phyloP scores from a whole-genome alignment of 2,113 vertebrate genomes.

The Apteryx mantelli region DNA sequence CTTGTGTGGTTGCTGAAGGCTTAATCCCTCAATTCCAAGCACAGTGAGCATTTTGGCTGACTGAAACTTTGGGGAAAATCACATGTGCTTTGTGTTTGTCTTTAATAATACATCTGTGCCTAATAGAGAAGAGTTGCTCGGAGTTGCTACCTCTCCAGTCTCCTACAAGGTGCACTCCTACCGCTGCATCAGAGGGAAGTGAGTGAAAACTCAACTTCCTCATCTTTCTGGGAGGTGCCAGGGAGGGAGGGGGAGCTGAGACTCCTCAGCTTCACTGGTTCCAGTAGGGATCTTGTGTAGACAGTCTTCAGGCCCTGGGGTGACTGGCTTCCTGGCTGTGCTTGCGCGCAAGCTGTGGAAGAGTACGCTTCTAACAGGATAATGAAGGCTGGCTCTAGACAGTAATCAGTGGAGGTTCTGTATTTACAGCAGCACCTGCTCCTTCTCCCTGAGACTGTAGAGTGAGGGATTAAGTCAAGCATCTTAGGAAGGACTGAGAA shows the following conservation, averaged over 20 bases:
- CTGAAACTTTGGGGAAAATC: not conserved
- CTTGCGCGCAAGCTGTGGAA: not conserved
- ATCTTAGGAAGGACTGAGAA: not conserved
- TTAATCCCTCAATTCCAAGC: accelerated
- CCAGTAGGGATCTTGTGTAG: not conserved
- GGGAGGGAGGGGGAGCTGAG: not conserved
- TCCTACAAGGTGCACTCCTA: not conserved
- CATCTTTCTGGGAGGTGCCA: not conserved
- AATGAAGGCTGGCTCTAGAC: not conserved
- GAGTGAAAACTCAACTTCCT: not conserved
- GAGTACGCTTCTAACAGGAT: no score
- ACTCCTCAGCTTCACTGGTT: not conserved
- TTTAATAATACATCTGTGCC: not conserved
- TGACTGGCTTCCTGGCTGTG: not conserved
- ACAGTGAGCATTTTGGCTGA: no score
- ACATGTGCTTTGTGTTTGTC: not conserved
- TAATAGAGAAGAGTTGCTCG: not conserved
- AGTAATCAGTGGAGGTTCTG: not conserved
- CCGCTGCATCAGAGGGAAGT: not conserved
- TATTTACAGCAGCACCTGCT: not conserved
- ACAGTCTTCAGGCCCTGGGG: not conserved
- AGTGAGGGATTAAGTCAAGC: not conserved
- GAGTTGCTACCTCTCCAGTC: not conserved
- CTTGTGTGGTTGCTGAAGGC: not conserved
- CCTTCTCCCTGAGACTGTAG: not conserved